These are phyloP conservation scores for Parnassius mnemosyne DNA, from an alignment of 2,888 invertebrate species.

Conservation along the genomic window DNA sequence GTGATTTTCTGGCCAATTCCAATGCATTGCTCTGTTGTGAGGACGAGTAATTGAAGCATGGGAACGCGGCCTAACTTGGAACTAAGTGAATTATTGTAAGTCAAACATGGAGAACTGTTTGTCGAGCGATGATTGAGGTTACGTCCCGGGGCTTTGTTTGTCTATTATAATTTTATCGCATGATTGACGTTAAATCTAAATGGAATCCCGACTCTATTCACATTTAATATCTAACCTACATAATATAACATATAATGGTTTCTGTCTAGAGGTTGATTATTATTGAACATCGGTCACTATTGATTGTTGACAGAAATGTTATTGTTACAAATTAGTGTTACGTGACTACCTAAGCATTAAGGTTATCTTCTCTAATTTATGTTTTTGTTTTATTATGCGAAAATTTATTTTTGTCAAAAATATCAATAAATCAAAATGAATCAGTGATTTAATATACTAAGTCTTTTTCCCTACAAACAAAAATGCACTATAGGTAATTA, in stretches of 20 bases:
- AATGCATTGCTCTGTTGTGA: slow-evolving; percentile 66
- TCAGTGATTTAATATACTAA: no score
- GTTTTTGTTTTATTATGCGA: no score
- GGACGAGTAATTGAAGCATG: slow-evolving; percentile 74
- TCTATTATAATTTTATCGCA: slow-evolving; percentile 45
- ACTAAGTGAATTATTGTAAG: slow-evolving; percentile 69
- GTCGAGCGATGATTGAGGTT: slow-evolving; percentile 49
- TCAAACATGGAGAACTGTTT: slow-evolving; percentile 69
- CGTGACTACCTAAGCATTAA: no score
- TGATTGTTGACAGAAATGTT: background rate
- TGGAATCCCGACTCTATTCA: slow-evolving; percentile 34
- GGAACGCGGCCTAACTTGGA: slow-evolving; percentile 60
- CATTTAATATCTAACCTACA: slow-evolving; percentile 24
- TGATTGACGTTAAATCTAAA: slow-evolving; percentile 43
- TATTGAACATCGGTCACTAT: background rate
- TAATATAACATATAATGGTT: background rate
- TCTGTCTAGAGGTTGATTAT: background rate
- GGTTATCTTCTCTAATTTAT: no score
- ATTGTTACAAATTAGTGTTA: no score
- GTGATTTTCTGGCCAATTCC: slow-evolving; percentile 78
- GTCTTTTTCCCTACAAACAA: no score
- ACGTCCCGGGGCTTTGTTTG: slow-evolving; percentile 32
- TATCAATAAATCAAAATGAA: no score
- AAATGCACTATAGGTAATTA: no score
- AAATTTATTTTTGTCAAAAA: no score